Evolutionary conservation across 2,888 invertebrate genomes (phyloP), one percentile per base, ranked within the genome.

Genomic region (Punctoribates punctum): DNA sequence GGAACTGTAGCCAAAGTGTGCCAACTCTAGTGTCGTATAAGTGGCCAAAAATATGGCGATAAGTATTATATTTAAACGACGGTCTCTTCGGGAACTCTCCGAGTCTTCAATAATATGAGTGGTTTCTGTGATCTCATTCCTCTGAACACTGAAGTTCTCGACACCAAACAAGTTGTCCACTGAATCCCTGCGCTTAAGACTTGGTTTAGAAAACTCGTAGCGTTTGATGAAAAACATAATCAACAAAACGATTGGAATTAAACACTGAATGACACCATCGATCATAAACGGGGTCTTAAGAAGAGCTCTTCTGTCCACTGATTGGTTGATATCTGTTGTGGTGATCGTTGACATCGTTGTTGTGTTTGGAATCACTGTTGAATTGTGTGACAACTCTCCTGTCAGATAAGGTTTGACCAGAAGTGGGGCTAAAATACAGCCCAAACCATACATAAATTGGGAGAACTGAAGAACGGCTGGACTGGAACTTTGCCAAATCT

Each of bases 391-490:
- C 13, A 13, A 9, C 34, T 57, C 73, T n/a, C 75, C 65, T 11
- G 67, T 74, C 11, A 75, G 77, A 34, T 65, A 77, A 13, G 77
- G 77, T n/a, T 60, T 60, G 6, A 74, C 73, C 17, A 75, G 29
- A 60, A 77, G 17, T 25, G 77, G 77, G 15, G 65, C 57, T 5
- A 77, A 57, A 34, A 77, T 48, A 15, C 42, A 38, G 4, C 77
- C 77, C 48, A 65, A 34, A 25, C 77, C 77, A 57, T 73, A 77
- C 48, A 77, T 73, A 34, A 77, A 77, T 27, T 77, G 77, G 13
- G 54, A 62, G 34, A 73, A 57, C 65, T 77, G 77, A 4, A 77
- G 57, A 5, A 77, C 13, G 17, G 76, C n/a, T 34, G 76, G 34
- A 25, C 72, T 65, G 15, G 20, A 17, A n/a, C 46, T 29, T 9